Evolutionary conservation across 2,797 vertebrate genomes (phyloP).

Genomic region (Setipinna tenuifilis): DNA sequence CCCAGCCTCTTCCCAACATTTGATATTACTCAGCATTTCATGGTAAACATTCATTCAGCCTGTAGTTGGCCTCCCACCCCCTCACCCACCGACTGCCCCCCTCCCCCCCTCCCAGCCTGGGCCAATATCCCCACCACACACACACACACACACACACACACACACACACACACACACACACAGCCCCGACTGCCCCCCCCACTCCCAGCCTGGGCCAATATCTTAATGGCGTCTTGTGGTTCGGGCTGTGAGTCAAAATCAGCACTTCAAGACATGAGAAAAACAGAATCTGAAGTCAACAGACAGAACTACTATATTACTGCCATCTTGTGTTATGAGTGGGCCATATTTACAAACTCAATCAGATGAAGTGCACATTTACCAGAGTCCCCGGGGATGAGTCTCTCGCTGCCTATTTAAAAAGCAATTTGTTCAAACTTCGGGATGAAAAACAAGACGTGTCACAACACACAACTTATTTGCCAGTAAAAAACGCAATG

Average conservation of each 20-base stretch:
- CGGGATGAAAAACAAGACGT: not conserved
- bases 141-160: too few species aligned
- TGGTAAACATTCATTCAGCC: conserved; percentile 14
- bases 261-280: conserved; percentile 32
- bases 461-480: conserved; percentile 5
- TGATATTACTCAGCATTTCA: conserved; percentile 21
- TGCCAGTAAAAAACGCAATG: not conserved
- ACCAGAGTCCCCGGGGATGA: not conserved
- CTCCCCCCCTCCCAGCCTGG: too few species aligned
- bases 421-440: conserved; percentile 19
- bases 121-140: too few species aligned
- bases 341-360: conserved; percentile 20
- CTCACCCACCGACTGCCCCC: not conserved
- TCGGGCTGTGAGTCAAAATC: conserved; percentile 23
- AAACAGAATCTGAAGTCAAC: conserved; percentile 24
- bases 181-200: too few species aligned
- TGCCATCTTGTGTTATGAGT: conserved; percentile 27
- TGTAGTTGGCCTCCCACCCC: not conserved
- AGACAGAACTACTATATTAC: conserved; percentile 30
- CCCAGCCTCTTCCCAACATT: not conserved
- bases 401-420: not conserved
- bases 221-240: conserved; percentile 44
- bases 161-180: not conserved
- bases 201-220: not conserved
- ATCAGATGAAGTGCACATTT: conserved; percentile 23